Evolutionary conservation across 2,113 vertebrate genomes (phyloP).

Genomic region (Sciurus niger): DNA sequence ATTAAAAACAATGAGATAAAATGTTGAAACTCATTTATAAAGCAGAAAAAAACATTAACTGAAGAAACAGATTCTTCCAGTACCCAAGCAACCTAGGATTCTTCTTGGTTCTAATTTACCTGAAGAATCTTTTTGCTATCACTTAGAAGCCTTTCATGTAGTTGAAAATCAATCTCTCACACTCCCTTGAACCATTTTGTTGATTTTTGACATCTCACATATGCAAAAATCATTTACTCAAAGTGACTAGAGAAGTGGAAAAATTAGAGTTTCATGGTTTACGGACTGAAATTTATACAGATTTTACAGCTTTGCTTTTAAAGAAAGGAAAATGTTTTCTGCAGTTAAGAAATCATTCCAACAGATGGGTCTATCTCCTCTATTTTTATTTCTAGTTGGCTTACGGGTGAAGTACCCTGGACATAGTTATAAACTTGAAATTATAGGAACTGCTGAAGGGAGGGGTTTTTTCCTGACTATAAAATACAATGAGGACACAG

Average conservation of each 20-base stretch:
- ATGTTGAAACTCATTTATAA: neutral
- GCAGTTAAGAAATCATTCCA: conserved; percentile 81
- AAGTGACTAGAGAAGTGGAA: conserved; percentile 78
- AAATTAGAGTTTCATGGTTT: conserved; percentile 83
- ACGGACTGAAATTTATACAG: conserved; percentile 77
- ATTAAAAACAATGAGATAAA: neutral
- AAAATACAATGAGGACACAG: conserved; percentile 83
- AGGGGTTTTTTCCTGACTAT: conserved; percentile 53
- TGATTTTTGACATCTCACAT: conserved; percentile 74
- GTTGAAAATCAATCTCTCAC: conserved; percentile 75
- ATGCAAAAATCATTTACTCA: conserved; percentile 79
- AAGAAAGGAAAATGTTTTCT: conserved; percentile 80
- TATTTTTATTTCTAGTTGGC: conserved; percentile 81
- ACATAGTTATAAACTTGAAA: conserved; percentile 83
- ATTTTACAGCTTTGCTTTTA: conserved; percentile 80
- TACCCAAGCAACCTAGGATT: neutral
- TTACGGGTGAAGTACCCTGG: conserved; percentile 79
- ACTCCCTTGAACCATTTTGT: conserved; percentile 65
- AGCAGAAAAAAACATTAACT: neutral
- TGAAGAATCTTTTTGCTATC: conserved; percentile 48
- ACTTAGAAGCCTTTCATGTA: conserved; percentile 60
- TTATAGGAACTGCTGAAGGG: conserved; percentile 77
- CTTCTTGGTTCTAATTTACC: conserved; percentile 52
- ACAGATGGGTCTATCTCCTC: conserved; percentile 78
- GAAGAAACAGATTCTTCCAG: neutral